Evolutionary conservation across 2,797 vertebrate species (phyloP).

Genomic region (Urosaurus nigricauda): DNA sequence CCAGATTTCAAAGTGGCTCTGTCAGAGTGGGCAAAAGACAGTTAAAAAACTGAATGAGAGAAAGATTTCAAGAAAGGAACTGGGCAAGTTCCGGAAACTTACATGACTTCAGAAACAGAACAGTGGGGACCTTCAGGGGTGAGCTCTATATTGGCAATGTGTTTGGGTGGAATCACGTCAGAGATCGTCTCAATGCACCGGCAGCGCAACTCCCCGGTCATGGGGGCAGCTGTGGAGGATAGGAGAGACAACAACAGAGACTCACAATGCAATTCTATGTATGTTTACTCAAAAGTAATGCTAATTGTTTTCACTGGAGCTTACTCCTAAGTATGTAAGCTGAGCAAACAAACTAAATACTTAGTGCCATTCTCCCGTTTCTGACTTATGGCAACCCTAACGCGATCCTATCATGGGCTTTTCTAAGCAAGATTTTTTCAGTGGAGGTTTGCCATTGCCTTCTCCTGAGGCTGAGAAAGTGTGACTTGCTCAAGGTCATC

Average conservation of each 20-base stretch:
- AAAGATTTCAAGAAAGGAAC: constrained; percentile 1
- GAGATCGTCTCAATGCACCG: constrained; percentile 54
- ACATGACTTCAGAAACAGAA: constrained; percentile 68
- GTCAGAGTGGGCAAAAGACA: neutral
- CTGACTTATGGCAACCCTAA: too few relatives aligned
- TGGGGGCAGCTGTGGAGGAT: constrained; percentile 1
- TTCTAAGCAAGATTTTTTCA: too few relatives aligned
- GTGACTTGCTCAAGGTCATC: too few relatives aligned
- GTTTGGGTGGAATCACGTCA: constrained; percentile 17
- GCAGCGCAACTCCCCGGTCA: constrained; percentile 72
- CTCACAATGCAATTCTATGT: neutral
- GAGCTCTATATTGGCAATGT: constrained; percentile 55
- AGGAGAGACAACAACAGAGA: neutral
- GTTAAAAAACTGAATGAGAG: neutral
- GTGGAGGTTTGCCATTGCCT: too few relatives aligned
- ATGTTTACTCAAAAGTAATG: neutral
- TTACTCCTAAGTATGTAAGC: neutral
- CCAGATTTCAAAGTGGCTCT: constrained; percentile 23
- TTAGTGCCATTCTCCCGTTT: neutral
- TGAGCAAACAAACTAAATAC: neutral
- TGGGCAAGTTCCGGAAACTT: constrained; percentile 54
- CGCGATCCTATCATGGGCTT: too few relatives aligned
- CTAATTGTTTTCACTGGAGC: neutral
- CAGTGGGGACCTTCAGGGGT: constrained; percentile 66
- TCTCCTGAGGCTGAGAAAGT: too few relatives aligned